Percentiles rank a stretch among this genome's conserved stretches.
Evolutionary conservation across 2,113 vertebrate species (phyloP).

Genomic region (Mungos mungo): DNA sequence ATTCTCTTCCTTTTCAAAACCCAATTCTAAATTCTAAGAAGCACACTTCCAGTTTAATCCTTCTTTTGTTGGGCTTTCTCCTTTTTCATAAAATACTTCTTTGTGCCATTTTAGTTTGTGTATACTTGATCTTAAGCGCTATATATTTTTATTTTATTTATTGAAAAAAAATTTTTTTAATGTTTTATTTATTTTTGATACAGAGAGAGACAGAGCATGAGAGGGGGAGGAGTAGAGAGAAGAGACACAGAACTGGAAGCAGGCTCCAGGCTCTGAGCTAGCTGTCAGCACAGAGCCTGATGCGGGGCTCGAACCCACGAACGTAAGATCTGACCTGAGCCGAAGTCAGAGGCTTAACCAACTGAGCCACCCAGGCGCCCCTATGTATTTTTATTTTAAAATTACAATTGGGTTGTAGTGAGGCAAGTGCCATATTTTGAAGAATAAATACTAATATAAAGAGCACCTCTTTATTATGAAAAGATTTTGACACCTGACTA

Average conservation of each 20-base stretch:
- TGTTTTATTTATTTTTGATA: no score
- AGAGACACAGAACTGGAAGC: no score
- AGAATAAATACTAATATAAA: neutral
- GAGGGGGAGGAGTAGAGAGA: no score
- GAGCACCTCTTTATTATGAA: slow-evolving; percentile 16
- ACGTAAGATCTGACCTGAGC: no score
- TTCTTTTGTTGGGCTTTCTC: neutral
- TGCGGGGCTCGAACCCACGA: no score
- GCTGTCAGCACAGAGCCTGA: no score
- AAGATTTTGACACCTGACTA: neutral
- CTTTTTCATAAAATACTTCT: slow-evolving; percentile 20
- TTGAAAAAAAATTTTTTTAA: no score
- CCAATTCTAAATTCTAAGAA: neutral
- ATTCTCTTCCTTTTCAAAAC: slow-evolving; percentile 13
- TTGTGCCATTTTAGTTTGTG: neutral
- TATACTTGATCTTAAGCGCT: neutral
- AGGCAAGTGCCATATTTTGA: neutral
- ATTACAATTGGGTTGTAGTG: neutral
- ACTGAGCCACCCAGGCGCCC: no score
- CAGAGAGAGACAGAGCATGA: no score
- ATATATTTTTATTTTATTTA: slow-evolving; percentile 13
- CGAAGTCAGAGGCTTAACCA: no score
- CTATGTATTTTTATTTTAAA: slow-evolving; percentile 13
- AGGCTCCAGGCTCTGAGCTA: no score
- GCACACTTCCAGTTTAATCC: neutral